Percentiles rank a stretch among this genome's conserved stretches.
Conservation (phyloP, 2,888 invertebrate species). For the Resseliella maxima region DNA sequence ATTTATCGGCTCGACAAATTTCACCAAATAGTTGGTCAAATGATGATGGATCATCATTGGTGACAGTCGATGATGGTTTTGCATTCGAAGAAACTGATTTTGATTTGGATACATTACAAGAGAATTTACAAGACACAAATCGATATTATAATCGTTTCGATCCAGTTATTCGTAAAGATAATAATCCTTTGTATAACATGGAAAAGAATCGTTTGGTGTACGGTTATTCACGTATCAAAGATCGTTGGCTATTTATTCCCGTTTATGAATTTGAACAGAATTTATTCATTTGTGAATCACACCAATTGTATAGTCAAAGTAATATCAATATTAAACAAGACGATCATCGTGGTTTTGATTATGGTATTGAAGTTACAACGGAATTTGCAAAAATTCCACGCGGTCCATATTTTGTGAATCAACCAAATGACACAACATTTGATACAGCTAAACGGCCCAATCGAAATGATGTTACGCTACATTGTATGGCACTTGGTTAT, state of each 20-base stretch:
- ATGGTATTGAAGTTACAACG: slow-evolving; percentile 78
- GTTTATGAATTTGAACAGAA: slow-evolving; percentile 81
- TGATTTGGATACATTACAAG: slow-evolving; percentile 61
- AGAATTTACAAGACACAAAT: slow-evolving; percentile 56
- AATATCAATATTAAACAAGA: slow-evolving; percentile 78
- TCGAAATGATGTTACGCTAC: slow-evolving; percentile 80
- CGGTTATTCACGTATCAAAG: slow-evolving; percentile 76
- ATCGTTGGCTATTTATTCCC: slow-evolving; percentile 87
- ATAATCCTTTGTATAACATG: slow-evolving; percentile 48
- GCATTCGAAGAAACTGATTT: slow-evolving; percentile 73
- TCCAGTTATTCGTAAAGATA: background rate
- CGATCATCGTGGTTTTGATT: slow-evolving; percentile 84
- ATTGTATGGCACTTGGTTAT: slow-evolving; percentile 86
- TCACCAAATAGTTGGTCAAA: slow-evolving; percentile 83
- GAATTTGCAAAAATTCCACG: slow-evolving; percentile 85
- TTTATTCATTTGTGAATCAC: slow-evolving; percentile 86
- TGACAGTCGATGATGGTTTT: slow-evolving; percentile 85
- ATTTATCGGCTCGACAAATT: slow-evolving; percentile 82
- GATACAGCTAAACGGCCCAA: slow-evolving; percentile 79
- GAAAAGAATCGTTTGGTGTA: slow-evolving; percentile 83
- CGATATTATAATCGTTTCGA: slow-evolving; percentile 56
- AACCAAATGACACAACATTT: slow-evolving; percentile 85
- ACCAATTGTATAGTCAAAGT: slow-evolving; percentile 68
- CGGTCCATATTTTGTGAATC: slow-evolving; percentile 89
- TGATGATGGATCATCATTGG: slow-evolving; percentile 84